These are phyloP conservation scores for Puntigrus tetrazona DNA, from an alignment of 2,113 vertebrate genomes.

Conservation along the genomic window DNA sequence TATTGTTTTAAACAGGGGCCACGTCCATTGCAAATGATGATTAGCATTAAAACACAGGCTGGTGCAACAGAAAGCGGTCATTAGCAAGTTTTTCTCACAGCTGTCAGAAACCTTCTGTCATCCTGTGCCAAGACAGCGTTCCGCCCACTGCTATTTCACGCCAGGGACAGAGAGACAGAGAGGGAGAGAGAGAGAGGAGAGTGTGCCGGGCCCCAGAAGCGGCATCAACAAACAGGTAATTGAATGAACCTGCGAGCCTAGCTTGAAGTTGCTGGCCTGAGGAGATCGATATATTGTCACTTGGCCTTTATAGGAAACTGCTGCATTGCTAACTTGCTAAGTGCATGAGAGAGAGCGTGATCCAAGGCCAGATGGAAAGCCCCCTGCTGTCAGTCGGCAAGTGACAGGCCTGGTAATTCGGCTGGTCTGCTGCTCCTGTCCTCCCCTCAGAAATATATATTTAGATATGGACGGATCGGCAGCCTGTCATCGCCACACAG, in stretches of 20 bases:
- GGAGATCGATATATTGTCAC: conserved; percentile 71
- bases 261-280: conserved; percentile 66
- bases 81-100: conserved; percentile 62
- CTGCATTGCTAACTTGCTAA: conserved; percentile 54
- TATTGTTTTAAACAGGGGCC: conserved; percentile 67
- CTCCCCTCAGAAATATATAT: conserved; percentile 65
- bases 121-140: conserved; percentile 29
- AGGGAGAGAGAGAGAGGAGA: conserved; percentile 30
- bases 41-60: conserved; percentile 69
- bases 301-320: conserved; percentile 57
- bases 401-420: conserved; percentile 36
- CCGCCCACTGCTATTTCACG: neutral
- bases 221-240: conserved; percentile 66
- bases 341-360: conserved; percentile 51
- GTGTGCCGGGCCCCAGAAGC: conserved; percentile 62
- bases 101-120: conserved; percentile 48
- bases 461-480: conserved; percentile 67
- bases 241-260: conserved; percentile 63
- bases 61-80: conserved; percentile 61
- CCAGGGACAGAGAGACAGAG: neutral
- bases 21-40: conserved; percentile 58
- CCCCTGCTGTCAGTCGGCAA: conserved; percentile 42
- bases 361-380: conserved; percentile 48
- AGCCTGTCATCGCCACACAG: conserved; percentile 58
- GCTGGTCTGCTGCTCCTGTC: conserved; percentile 43